A percentile compares a stretch with the other conserved stretches of the same genome.
Conservation (phyloP, 2,888 invertebrate genomes). For the Drosophila kanekoi region DNA sequence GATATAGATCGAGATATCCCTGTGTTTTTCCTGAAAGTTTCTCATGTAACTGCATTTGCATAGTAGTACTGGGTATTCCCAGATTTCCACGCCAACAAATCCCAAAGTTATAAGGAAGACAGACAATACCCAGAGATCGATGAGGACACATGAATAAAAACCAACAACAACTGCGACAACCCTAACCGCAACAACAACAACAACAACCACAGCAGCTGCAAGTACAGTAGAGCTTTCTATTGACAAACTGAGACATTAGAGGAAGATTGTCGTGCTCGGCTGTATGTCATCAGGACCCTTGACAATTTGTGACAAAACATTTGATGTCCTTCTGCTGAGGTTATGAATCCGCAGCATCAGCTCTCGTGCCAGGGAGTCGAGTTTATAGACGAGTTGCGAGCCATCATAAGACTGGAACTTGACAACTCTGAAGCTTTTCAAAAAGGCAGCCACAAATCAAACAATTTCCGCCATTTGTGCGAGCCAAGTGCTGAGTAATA, state of each 20-base stretch:
- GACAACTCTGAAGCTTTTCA: constrained; percentile 10
- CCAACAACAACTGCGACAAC: background rate
- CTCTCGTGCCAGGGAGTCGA: background rate
- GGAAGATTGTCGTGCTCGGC: constrained; percentile 2
- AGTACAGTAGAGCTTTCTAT: background rate
- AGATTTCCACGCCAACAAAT: background rate
- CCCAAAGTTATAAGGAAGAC: background rate
- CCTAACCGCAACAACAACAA: background rate
- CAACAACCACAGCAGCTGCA: background rate
- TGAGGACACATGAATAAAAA: constrained; percentile 1
- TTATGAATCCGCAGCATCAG: constrained; percentile 10
- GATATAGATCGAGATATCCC: too few relatives aligned
- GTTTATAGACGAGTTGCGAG: background rate
- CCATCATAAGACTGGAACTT: constrained; percentile 9
- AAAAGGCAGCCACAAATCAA: constrained; percentile 59
- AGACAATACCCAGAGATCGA: background rate
- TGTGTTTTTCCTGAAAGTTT: too few relatives aligned
- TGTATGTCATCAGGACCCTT: constrained; percentile 1
- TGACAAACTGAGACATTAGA: constrained; percentile 5
- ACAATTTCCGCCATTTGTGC: constrained; percentile 55
- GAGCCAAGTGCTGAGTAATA: background rate
- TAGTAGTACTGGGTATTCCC: constrained; percentile 1
- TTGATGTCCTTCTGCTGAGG: background rate
- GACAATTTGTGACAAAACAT: constrained; percentile 16
- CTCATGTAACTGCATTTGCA: background rate